phyloP scores from a whole-genome alignment of 2,113 vertebrate genomes.

The Clarias gariepinus region DNA sequence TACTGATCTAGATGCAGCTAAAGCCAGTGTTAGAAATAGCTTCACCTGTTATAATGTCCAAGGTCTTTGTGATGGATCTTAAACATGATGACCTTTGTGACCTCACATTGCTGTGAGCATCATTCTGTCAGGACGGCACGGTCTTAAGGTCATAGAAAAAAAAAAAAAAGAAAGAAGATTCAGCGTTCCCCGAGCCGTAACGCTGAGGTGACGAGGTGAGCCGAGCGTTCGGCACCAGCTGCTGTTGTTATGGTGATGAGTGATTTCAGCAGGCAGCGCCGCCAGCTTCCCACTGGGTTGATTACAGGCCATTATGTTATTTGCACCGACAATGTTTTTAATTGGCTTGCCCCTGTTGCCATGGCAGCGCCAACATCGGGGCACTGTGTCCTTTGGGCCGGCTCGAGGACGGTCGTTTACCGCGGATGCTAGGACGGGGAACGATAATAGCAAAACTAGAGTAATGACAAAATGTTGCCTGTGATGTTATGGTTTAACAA shows the following conservation, averaged over 20 bases:
- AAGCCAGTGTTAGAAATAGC: background rate
- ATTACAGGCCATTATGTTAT: slow-evolving; percentile 66
- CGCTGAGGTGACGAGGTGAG: slow-evolving; percentile 39
- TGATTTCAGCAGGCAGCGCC: slow-evolving; percentile 52
- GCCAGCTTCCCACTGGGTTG: slow-evolving; percentile 60
- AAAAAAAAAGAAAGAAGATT: background rate
- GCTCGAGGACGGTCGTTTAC: slow-evolving; percentile 18
- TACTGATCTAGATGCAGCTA: background rate
- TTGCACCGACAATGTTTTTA: slow-evolving; percentile 62
- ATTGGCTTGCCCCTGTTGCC: slow-evolving; percentile 58
- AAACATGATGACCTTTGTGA: background rate
- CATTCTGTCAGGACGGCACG: background rate
- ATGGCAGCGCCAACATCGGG: slow-evolving; percentile 43
- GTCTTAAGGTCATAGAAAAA: slow-evolving; percentile 16
- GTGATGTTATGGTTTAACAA: background rate
- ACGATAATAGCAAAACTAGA: too few relatives aligned
- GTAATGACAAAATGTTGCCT: background rate
- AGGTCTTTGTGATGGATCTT: background rate
- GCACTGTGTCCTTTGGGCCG: slow-evolving; percentile 16
- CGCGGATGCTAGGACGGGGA: background rate
- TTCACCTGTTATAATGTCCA: background rate
- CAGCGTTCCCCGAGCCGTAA: slow-evolving; percentile 4
- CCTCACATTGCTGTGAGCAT: background rate
- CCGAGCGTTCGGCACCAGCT: slow-evolving; percentile 51
- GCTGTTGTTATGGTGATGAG: slow-evolving; percentile 65